Evolutionary conservation across 1,140 invertebrate genomes (phyloP).

Genomic region (Wiebesia pumilae): DNA sequence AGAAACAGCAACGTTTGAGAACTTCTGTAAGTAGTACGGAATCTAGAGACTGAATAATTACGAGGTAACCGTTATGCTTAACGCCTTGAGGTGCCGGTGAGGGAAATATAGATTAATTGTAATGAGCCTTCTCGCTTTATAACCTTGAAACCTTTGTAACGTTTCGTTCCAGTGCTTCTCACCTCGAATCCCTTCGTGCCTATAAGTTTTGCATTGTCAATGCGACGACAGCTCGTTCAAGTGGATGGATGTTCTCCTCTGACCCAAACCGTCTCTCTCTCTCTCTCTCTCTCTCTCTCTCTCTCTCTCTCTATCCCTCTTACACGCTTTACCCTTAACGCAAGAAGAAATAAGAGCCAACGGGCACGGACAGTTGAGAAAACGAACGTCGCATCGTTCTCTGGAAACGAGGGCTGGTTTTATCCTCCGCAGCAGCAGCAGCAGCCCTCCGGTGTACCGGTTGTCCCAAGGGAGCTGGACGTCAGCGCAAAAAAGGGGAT

Average conservation of each 20-base stretch:
- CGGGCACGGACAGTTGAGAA: background rate
- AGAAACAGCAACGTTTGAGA: too few relatives aligned
- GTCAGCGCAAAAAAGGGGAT: background rate
- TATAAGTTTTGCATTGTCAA: slow-evolving; percentile 10
- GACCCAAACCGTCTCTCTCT: background rate
- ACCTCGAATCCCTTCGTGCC: background rate
- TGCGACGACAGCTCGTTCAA: slow-evolving; percentile 8
- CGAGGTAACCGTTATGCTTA: background rate
- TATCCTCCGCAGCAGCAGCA: background rate
- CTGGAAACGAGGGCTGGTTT: background rate
- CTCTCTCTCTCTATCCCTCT: background rate
- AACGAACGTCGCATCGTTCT: background rate
- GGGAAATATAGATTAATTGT: background rate
- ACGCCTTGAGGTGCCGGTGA: background rate
- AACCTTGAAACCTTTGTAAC: background rate
- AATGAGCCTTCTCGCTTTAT: background rate
- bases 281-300: background rate
- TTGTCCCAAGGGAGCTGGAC: background rate
- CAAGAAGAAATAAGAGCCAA: slow-evolving; percentile 1
- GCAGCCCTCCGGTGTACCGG: background rate
- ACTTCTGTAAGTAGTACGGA: too few relatives aligned
- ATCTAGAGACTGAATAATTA: background rate
- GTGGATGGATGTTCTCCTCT: background rate
- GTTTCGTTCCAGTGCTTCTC: background rate
- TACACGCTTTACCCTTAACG: background rate